phyloP scores from a whole-genome alignment of 2,797 vertebrate species.

The Siniperca scherzeri region DNA sequence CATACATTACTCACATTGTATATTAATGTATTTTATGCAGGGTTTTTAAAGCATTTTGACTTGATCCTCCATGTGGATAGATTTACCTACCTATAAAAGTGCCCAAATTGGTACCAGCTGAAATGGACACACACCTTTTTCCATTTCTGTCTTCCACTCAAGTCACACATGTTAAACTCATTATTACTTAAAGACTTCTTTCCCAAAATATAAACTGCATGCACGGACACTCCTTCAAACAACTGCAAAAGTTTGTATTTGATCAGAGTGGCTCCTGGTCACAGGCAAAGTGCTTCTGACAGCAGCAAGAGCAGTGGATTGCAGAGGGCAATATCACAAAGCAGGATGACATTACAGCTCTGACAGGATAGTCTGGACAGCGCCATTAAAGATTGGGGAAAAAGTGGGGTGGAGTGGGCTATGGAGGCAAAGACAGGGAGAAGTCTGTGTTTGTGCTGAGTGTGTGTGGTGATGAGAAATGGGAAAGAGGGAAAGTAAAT shows the following conservation, averaged over 20 bases:
- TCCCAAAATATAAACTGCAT: conserved; percentile 48
- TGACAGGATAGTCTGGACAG: conserved; percentile 59
- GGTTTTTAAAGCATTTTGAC: conserved; percentile 9
- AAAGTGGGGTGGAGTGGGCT: conserved; percentile 3
- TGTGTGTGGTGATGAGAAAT: conserved; percentile 70
- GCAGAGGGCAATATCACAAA: conserved; percentile 41
- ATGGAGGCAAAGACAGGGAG: conserved; percentile 32
- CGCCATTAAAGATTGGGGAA: conserved; percentile 51
- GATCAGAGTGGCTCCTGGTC: conserved; percentile 59
- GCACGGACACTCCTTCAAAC: conserved; percentile 66
- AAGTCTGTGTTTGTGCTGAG: conserved; percentile 61
- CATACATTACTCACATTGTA: background rate
- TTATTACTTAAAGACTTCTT: conserved; percentile 47
- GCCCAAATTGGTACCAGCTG: conserved; percentile 75
- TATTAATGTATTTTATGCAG: background rate
- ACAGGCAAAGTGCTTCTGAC: conserved; percentile 72
- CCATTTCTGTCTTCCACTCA: conserved; percentile 36
- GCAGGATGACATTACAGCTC: conserved; percentile 62
- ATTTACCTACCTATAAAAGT: conserved; percentile 56
- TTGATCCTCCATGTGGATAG: conserved; percentile 21
- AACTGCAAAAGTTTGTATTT: conserved; percentile 57
- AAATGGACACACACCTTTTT: conserved; percentile 52
- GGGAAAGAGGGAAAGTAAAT: conserved; percentile 73
- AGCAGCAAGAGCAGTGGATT: conserved; percentile 46
- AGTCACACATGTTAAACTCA: conserved; percentile 63